These are phyloP conservation scores for Chionodraco myersi DNA, from an alignment of 2,113 vertebrate genomes.

Conservation along the genomic window DNA sequence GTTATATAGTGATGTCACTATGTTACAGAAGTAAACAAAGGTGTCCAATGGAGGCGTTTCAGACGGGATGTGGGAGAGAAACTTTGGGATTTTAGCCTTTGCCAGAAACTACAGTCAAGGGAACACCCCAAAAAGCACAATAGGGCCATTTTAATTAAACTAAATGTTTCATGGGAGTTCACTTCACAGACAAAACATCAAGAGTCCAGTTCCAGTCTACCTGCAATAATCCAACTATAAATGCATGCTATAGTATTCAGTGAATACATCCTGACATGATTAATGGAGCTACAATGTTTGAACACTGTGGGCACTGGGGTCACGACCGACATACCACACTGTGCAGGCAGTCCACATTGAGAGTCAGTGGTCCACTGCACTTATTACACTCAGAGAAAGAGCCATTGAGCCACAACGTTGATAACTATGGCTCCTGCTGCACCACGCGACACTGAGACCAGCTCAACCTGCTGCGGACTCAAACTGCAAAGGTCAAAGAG, in stretches of 20 bases:
- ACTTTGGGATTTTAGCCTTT: too few species aligned
- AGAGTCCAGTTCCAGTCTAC: not conserved
- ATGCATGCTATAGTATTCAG: not conserved
- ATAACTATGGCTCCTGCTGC: constrained; percentile 53
- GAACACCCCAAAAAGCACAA: too few species aligned
- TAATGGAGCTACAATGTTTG: not conserved
- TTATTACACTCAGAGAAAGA: constrained; percentile 48
- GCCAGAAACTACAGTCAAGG: too few species aligned
- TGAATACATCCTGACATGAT: not conserved
- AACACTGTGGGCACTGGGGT: constrained; percentile 27
- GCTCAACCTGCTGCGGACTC: constrained; percentile 45
- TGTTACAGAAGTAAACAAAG: too few species aligned
- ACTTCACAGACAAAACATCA: not conserved
- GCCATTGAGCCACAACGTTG: constrained; percentile 49
- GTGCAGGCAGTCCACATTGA: constrained; percentile 21
- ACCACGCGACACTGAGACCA: constrained; percentile 44
- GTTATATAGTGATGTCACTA: too few species aligned
- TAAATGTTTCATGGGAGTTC: not conserved
- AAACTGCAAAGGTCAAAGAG: constrained; percentile 72
- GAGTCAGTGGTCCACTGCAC: constrained; percentile 34
- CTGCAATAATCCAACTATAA: not conserved
- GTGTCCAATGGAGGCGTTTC: too few species aligned
- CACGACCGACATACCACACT: constrained; percentile 6
- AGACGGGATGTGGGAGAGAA: too few species aligned
- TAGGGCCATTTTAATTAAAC: not conserved